Evolutionary conservation across 2,888 invertebrate species (phyloP).

Genomic region (Kuschelorhynchus macadamiae): DNA sequence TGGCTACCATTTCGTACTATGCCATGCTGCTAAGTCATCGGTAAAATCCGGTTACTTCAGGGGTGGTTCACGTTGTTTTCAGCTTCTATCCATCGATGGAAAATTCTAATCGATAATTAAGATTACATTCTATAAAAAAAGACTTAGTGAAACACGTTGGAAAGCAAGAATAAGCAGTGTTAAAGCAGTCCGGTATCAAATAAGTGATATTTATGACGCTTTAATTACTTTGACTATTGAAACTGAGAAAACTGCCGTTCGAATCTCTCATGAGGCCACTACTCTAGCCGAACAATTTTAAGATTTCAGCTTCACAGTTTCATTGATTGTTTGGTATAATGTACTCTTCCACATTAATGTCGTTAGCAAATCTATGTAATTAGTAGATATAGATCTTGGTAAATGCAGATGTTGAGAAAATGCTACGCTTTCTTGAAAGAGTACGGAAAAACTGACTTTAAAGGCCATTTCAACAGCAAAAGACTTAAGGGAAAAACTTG

Average conservation of each 20-base stretch:
- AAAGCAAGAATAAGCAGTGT: constrained; percentile 52
- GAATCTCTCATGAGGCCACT: neutral
- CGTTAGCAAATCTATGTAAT: constrained; percentile 53
- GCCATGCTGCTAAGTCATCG: constrained; percentile 52
- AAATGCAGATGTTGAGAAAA: constrained; percentile 51
- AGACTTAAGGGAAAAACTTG: constrained; percentile 56
- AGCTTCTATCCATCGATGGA: constrained; percentile 55
- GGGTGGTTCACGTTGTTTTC: constrained; percentile 52
- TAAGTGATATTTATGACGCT: constrained; percentile 58
- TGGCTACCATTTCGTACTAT: constrained; percentile 48
- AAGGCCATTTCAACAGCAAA: constrained; percentile 53
- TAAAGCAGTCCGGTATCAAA: constrained; percentile 55
- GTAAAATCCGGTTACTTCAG: constrained; percentile 58
- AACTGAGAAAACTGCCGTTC: constrained; percentile 14
- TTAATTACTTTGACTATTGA: constrained; percentile 53
- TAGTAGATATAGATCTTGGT: constrained; percentile 49
- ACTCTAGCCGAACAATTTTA: constrained; percentile 54
- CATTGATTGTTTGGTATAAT: too few relatives aligned
- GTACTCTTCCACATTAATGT: constrained; percentile 54
- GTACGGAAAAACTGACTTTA: constrained; percentile 54
- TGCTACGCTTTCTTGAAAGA: constrained; percentile 50
- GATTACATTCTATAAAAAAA: constrained; percentile 51
- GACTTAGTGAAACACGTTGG: constrained; percentile 57
- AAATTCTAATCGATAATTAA: constrained; percentile 56
- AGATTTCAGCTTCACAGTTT: constrained; percentile 54